Evolutionary conservation across 2,797 vertebrate genomes (phyloP), one percentile per base, ranked within the genome.

Genomic region (Sorex maritimensis): DNA sequence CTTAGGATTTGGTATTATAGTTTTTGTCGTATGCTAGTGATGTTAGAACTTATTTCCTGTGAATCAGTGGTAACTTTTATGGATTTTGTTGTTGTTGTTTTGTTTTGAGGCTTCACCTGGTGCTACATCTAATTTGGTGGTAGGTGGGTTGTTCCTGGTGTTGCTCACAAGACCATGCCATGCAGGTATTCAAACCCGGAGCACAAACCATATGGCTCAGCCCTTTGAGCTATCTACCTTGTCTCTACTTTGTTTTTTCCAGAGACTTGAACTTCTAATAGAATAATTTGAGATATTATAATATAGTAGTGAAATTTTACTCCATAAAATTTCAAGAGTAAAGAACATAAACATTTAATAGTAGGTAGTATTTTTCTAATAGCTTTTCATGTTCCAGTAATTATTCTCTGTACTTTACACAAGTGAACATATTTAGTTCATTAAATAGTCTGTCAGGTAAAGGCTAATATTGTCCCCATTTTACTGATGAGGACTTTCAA

Each of bases 281-380:
- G 13, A 52, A 24, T 79, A n/a, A 77, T 30, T 81, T 88, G 7
- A 85, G n/a, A 17, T 26, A 30, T 44, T 65, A 4, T 77, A 28
- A 73, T 19, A 23, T n/a, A 74, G 13, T 68, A 61, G 13, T 71
- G 80, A 90, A 84, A 49, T 81, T 21, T 2, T 26, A 41, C 77
- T 21, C 4, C n/a, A 61, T 12, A 44, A n/a, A 4, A n/a, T 80
- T 74, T 90, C 67, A 55, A 69, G 81, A 80, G 15, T 44, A 8
- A 89, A 28, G 44, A 5, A 63, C 79, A 30, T 52, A 44, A 61
- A 49, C 55, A 23, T 41, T 63, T 95, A 79, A 74, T 77, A 58
- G 3, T 41, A 44, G 5, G 14, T 52, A 17, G 10, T 13, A 24
- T 38, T 72, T 88, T 81, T 30, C 49, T 68, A 55, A 68, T 69